Percentiles rank a stretch among this genome's conserved stretches.
Evolutionary conservation across 2,888 invertebrate species (phyloP).

Genomic region (Dolichopus griseipennis): DNA sequence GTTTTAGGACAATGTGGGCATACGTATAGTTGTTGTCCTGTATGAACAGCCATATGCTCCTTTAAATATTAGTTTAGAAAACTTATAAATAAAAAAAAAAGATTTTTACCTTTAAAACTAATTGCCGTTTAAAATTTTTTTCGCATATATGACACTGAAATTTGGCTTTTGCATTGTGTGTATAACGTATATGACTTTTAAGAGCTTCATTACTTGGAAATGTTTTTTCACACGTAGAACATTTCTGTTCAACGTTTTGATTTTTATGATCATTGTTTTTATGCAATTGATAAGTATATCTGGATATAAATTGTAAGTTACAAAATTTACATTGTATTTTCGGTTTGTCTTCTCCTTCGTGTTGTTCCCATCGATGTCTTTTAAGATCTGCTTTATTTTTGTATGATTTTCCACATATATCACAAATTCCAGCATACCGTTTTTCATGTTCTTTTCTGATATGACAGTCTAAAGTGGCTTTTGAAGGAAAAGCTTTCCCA

Average conservation of each 20-base stretch:
- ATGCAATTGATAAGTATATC: neutral
- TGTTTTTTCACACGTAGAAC: constrained; percentile 17
- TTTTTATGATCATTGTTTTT: neutral
- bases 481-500: neutral
- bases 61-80: constrained; percentile 31
- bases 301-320: neutral
- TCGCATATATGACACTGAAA: constrained; percentile 37
- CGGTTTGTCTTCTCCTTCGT: neutral
- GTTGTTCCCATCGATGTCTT: neutral
- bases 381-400: neutral
- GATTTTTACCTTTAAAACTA: constrained; percentile 32
- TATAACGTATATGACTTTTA: constrained; percentile 38
- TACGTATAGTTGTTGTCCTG: constrained; percentile 40
- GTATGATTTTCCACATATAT: constrained; percentile 33
- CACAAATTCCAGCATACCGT: constrained; percentile 26
- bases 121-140: constrained; percentile 39
- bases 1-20: constrained; percentile 41
- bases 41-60: constrained; percentile 36
- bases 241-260: neutral
- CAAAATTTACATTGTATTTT: neutral
- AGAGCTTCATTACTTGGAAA: constrained; percentile 39
- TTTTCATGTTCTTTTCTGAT: neutral
- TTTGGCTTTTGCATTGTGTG: constrained; percentile 33
- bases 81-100: neutral
- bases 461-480: neutral